Evolutionary conservation across 1,140 invertebrate species (phyloP).

Genomic region (Thalassaphorura encarpata): DNA sequence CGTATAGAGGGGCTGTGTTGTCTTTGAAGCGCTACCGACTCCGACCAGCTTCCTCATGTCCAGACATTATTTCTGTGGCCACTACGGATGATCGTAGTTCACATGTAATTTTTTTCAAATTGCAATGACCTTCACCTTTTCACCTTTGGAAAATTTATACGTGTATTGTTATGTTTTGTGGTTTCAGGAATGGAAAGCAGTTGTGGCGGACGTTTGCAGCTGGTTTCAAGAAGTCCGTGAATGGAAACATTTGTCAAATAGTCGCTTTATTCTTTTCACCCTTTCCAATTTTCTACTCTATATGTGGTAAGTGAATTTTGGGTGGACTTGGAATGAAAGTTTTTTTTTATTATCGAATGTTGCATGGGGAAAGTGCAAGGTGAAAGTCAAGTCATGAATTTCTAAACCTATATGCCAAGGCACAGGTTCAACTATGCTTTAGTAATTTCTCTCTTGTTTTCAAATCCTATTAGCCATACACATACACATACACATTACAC

Average conservation of each 20-base stretch:
- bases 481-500: no score
- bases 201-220: slow-evolving; percentile 63
- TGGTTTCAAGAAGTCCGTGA: slow-evolving; percentile 64
- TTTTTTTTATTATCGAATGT: no score
- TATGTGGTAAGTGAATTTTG: slow-evolving; percentile 50
- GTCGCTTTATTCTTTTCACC: slow-evolving; percentile 64
- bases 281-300: slow-evolving; percentile 76
- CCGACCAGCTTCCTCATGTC: slow-evolving; percentile 68
- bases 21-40: slow-evolving; percentile 68
- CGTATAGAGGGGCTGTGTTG: slow-evolving; percentile 68
- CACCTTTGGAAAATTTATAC: neutral
- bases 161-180: slow-evolving; percentile 9
- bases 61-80: slow-evolving; percentile 83
- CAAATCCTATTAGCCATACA: no score
- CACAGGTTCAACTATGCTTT: no score
- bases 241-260: slow-evolving; percentile 63
- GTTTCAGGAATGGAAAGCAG: slow-evolving; percentile 58
- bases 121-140: neutral
- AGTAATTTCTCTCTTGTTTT: no score
- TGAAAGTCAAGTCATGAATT: no score
- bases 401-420: no score
- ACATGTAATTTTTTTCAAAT: slow-evolving; percentile 18
- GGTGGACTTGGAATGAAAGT: no score
- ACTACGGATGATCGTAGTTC: slow-evolving; percentile 39
- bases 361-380: no score